Percentiles rank a stretch among this genome's conserved stretches.
Evolutionary conservation across 2,888 invertebrate genomes (phyloP).

Genomic region (Bedellia somnulentella): DNA sequence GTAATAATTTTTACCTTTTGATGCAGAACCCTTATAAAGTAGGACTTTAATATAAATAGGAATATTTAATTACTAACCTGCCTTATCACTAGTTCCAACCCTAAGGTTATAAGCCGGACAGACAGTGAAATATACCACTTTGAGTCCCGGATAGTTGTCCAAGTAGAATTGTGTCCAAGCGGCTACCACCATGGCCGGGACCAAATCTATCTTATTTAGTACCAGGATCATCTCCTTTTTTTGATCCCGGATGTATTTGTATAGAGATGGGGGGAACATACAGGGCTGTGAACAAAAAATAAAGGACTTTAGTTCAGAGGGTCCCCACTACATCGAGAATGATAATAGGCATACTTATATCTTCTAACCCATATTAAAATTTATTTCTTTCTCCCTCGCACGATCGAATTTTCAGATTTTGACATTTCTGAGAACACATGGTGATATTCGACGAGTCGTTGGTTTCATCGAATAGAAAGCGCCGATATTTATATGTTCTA

Average conservation of each 20-base stretch:
- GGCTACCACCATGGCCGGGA: slow-evolving; percentile 75
- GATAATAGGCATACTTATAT: too few species aligned
- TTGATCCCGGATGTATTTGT: slow-evolving; percentile 70
- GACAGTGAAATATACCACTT: slow-evolving; percentile 83
- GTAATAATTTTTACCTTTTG: too few species aligned
- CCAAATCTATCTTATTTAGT: slow-evolving; percentile 91
- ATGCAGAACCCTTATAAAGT: too few species aligned
- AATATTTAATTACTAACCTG: slow-evolving; percentile 40
- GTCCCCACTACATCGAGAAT: too few species aligned
- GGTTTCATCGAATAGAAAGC: too few species aligned
- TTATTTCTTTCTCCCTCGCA: too few species aligned
- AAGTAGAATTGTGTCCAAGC: slow-evolving; percentile 87
- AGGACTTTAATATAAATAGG: too few species aligned
- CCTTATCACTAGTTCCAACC: slow-evolving; percentile 56
- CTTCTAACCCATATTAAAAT: too few species aligned
- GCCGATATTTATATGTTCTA: not conserved
- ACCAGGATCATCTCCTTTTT: slow-evolving; percentile 86
- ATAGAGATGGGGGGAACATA: slow-evolving; percentile 90
- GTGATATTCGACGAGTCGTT: too few species aligned
- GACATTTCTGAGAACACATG: too few species aligned
- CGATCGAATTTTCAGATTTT: too few species aligned
- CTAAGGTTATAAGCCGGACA: slow-evolving; percentile 73
- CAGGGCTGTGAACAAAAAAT: slow-evolving; percentile 68
- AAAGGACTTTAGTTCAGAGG: slow-evolving; percentile 12
- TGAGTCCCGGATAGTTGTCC: slow-evolving; percentile 68